phyloP scores from a whole-genome alignment of 2,888 invertebrate genomes.

The Erebia aethiops region DNA sequence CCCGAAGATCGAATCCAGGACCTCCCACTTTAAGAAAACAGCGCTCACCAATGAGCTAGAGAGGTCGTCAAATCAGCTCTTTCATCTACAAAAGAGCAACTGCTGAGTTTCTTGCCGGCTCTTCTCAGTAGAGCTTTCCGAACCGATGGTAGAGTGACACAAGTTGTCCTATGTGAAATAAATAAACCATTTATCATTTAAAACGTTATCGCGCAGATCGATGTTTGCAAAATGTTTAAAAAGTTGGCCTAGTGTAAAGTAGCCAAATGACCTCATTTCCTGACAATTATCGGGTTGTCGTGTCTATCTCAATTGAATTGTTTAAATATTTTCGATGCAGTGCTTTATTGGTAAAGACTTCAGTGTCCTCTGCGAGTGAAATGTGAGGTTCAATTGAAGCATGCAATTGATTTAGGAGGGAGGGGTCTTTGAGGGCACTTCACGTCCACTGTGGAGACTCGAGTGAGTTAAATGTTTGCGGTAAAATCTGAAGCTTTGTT shows the following conservation, averaged over 20 bases:
- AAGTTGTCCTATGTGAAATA: no score
- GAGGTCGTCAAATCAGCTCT: no score
- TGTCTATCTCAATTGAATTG: not conserved
- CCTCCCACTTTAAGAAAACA: no score
- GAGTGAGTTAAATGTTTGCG: slow-evolving; percentile 4
- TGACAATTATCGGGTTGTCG: not conserved
- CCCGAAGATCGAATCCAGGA: no score
- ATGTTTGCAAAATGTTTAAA: no score
- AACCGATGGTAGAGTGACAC: no score
- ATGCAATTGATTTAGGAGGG: slow-evolving; percentile 31
- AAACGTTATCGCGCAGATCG: no score
- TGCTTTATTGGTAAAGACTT: not conserved
- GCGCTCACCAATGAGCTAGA: no score
- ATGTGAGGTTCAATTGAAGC: slow-evolving; percentile 32
- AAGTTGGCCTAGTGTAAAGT: not conserved
- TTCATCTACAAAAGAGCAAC: no score
- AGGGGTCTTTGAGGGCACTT: slow-evolving; percentile 22
- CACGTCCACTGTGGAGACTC: slow-evolving; percentile 4
- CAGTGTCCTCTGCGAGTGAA: slow-evolving; percentile 16
- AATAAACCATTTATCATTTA: no score
- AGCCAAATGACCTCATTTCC: not conserved
- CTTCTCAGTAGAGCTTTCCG: no score
- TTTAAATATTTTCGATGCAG: not conserved
- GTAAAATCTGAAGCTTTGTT: not conserved
- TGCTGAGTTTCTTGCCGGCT: no score